Evolutionary conservation across 2,888 invertebrate genomes (phyloP), one percentile per base, ranked within the genome.

Genomic region (Eupithecia tripunctaria): DNA sequence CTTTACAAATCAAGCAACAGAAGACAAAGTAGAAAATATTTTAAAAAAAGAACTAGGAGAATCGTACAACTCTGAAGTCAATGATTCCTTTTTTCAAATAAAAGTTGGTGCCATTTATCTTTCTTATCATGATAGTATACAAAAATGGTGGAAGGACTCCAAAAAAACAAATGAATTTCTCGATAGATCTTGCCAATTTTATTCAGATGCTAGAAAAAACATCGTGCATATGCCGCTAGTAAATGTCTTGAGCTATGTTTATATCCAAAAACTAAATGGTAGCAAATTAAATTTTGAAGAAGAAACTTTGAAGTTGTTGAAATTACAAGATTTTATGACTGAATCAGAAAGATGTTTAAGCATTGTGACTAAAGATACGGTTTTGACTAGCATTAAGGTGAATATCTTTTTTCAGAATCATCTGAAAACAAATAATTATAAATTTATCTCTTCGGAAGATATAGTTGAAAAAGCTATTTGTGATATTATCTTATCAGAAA

Each of bases 1-100:
- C 74, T 81, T 77, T 62, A 81, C 82, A 7, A 80, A 82, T 75
- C 82, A 82, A 75, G 79, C 78, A 1, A 77, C 72, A 41, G 82
- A 82, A 69, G 79, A 79, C 25, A 73, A 76, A 6, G 76, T 82
- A 21, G 81, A 82, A 79, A 64, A 12, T 1, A 65, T 80, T 68
- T 67, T 80, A 15, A 82, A 79, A 65, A 65, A 73, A 8, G 80
- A 82, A 74, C 79, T 82, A 2, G 69, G 71, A 12, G 38, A 65
- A 27, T 29, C 21, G 3, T 65, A 68, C 21, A 47, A 25, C 18
- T 36, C 25, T 12, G 68, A 72, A 43, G 18, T 1, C 3, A 27
- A 14, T 18, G 43, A 64, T 10, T 38, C 27, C 8, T 25, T 63
- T 15, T 65, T 62, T 29, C 72, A 67, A 29, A 36, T 77, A 7